Percentiles rank a stretch among this genome's conserved stretches.
phyloP scores from a whole-genome alignment of 2,113 vertebrate species.

The Notarius lentiginosus region DNA sequence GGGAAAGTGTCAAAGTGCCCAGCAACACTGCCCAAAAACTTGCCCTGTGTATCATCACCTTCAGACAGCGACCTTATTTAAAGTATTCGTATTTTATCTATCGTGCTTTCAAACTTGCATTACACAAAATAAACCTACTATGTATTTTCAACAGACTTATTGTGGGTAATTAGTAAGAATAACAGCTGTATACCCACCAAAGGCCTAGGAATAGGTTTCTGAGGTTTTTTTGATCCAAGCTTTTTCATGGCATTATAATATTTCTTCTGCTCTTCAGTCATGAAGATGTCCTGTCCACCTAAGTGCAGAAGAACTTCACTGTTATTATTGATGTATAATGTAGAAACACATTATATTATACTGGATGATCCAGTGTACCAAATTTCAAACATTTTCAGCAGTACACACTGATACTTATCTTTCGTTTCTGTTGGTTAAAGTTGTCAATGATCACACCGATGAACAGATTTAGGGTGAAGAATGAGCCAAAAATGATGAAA shows the following conservation, averaged over 20 bases:
- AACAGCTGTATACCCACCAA: conserved; percentile 71
- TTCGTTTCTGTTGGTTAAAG: conserved; percentile 98
- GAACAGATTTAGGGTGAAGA: conserved; percentile 97
- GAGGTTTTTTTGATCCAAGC: conserved; percentile 95
- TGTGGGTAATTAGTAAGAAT: background rate
- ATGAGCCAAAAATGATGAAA: conserved; percentile 97
- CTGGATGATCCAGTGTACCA: background rate
- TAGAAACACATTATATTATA: background rate
- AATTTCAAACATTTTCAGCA: background rate
- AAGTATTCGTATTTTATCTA: background rate
- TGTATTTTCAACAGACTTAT: background rate
- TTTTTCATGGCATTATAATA: conserved; percentile 99
- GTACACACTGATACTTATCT: conserved; percentile 79
- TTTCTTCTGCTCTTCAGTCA: conserved; percentile 99
- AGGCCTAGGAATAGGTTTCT: conserved; percentile 94
- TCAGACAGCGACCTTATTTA: background rate
- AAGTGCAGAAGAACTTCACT: conserved; percentile 75
- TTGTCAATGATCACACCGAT: conserved; percentile 99
- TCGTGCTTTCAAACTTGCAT: background rate
- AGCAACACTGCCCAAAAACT: too few species aligned
- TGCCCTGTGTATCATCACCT: too few species aligned
- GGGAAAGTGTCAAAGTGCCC: too few species aligned
- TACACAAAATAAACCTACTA: background rate
- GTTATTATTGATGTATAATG: conserved; percentile 66
- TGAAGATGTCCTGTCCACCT: conserved; percentile 98